Base-by-base conservation (phyloP, 2,113 vertebrate genomes). In the Lasiurus borealis region DNA sequence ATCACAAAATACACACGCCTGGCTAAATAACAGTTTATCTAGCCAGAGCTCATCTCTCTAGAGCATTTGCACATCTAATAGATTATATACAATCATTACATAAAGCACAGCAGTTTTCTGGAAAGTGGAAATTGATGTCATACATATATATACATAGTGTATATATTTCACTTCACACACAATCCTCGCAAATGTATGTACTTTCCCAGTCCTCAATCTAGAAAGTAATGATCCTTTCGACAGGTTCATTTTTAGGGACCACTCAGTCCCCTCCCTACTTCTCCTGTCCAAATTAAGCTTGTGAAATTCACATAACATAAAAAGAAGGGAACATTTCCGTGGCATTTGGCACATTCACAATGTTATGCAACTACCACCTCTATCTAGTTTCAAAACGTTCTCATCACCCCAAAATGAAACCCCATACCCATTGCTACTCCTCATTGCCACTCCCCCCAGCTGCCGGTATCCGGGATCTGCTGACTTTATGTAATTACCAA, bases 1-100 rank as follows among this genome's bases (percentile, higher is more conserved):
- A 82, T 59, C 36, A 85, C 31, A 62, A 62, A 92, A 76, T 16
- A 4, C 25, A 46, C 16, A 36, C 72, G 29, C 52, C 50, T n/a
- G 25, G 13, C 23, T 66, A 14, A 64, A 40, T 57, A 75, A 46
- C 52, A 85, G 23, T 5, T 34, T 8, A 29, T 7, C 25, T 31
- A 71, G n/a, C 15, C 78, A 92, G 78, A 94, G 88, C 8, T 71
- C 52, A 57, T 19, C 29, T 91, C 54, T 94, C 77, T 77, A 82
- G 46, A 84, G 23, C 50, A 59, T 71, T 82, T 75, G 85, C 29
- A 16, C 18, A 66, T 9, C 16, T 10, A 84, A 91, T 89, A 81
- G 8, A 69, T 73, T 86, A 62, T 36, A 75, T 83, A 52, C 86
- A 95, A 86, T 10, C 36, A 78, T 87, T 87, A 68, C 25, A 5